These are phyloP conservation scores for Wiebesia pumilae DNA, from an alignment of 1,140 invertebrate genomes.

Conservation along the genomic window DNA sequence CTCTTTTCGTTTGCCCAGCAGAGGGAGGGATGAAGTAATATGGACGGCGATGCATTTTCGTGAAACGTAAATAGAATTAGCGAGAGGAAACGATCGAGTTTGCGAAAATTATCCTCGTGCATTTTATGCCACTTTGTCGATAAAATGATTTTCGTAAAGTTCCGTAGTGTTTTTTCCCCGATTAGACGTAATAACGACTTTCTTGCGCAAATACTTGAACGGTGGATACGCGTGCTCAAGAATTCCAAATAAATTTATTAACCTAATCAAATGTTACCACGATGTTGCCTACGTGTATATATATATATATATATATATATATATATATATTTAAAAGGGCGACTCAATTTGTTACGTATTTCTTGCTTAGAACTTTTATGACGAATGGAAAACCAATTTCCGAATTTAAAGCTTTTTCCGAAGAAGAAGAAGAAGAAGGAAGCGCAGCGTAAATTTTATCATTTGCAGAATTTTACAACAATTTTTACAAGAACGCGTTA, in stretches of 20 bases:
- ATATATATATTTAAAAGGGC: no score
- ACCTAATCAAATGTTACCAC: no score
- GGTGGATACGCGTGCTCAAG: no score
- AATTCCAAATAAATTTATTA: no score
- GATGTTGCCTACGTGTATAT: no score
- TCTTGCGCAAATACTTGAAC: no score
- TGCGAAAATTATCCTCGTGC: not conserved
- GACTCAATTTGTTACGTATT: no score
- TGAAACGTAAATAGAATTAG: conserved; percentile 8
- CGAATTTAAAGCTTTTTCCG: not conserved
- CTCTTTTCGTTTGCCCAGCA: no score
- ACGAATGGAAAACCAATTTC: not conserved
- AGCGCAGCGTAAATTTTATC: not conserved
- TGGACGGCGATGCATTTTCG: not conserved
- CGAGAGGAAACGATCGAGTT: not conserved
- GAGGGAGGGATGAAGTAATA: no score
- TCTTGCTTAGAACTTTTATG: not conserved
- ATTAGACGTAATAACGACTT: no score
- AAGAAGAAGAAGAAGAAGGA: not conserved
- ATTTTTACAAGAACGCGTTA: conserved; percentile 15
- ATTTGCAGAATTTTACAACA: conserved; percentile 18
- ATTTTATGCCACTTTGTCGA: not conserved
- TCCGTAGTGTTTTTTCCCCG: not conserved
- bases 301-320: no score
- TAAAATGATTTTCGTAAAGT: not conserved